phyloP scores from a whole-genome alignment of 2,797 vertebrate genomes.

The Notolabrus celidotus region DNA sequence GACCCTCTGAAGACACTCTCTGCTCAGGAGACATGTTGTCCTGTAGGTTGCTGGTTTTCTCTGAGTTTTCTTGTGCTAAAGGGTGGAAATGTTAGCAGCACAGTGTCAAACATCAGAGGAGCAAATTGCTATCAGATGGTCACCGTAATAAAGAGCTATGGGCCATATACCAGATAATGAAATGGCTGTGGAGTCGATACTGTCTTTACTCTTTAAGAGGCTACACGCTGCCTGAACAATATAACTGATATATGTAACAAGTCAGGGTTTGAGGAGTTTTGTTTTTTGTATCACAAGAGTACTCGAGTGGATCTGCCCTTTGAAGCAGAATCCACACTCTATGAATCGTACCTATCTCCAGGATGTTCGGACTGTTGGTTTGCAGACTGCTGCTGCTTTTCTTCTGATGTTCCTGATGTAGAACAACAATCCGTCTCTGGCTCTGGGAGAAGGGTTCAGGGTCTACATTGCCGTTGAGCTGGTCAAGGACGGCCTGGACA shows the following conservation, averaged over 20 bases:
- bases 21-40: slow-evolving; percentile 13
- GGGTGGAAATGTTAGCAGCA: neutral
- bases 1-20: neutral
- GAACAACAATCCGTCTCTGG: neutral
- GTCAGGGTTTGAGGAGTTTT: no score
- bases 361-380: neutral
- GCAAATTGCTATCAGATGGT: no score
- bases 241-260: no score
- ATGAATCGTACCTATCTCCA: slow-evolving; percentile 36
- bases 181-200: no score
- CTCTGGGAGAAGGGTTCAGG: slow-evolving; percentile 4
- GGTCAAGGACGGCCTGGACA: slow-evolving; percentile 91
- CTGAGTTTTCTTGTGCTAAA: neutral
- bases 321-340: no score
- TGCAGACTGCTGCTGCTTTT: slow-evolving; percentile 17
- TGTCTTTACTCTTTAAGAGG: no score
- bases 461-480: slow-evolving; percentile 79
- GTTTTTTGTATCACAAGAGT: no score
- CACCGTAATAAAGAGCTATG: no score
- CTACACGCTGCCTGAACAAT: no score
- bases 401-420: slow-evolving; percentile 29
- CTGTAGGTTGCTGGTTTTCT: slow-evolving; percentile 6
- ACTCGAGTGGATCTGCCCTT: no score
- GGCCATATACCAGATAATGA: no score
- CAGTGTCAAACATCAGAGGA: no score